Evolutionary conservation across 2,888 invertebrate genomes (phyloP), one percentile per base, ranked within the genome.

Genomic region (Eupithecia abbreviata): DNA sequence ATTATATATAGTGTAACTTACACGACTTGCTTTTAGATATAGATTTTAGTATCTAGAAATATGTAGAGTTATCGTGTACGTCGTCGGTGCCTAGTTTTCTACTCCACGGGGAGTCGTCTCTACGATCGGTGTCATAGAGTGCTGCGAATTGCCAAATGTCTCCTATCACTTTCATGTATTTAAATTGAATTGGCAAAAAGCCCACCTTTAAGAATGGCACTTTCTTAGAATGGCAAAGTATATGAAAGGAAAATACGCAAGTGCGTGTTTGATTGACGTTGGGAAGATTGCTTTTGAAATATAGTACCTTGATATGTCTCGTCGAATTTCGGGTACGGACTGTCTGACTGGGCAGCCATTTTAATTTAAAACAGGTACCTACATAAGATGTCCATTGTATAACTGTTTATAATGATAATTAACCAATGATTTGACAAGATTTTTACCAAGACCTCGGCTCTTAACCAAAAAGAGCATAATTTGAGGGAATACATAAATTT

Each of bases 111-210:
- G 58, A 18, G 58, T n/a, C 55, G n/a, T 10, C 18, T 58, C 58
- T 3, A 9, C 9, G n/a, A 58, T 58, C 58, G 18, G 67, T 45
- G 9, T 67, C 67, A 67, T 43, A 66, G 13, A 66, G 41, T 45
- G 7, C n/a, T n/a, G 67, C 67, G 67, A 67, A 67, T 67, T 3
- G 67, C 41, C 67, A 67, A 67, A 67, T 43, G 67, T 13, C 67
- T n/a, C 9, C 6, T 43, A 43, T 67, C 67, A 67, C 15, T n/a
- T 13, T 30, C 15, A 43, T 43, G 15, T 3, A 67, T 67, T 42
- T 67, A 67, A 68, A 47, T 47, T 68, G 68, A 68, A 41, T 47
- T 68, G 68, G 68, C 68, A 47, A 10, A 45, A 9, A 10, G 68
- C 68, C 68, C 68, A 45, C 43, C 68, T 68, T 43, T 43, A 67